phyloP scores from a whole-genome alignment of 2,113 vertebrate species.

The Haemorhous mexicanus region DNA sequence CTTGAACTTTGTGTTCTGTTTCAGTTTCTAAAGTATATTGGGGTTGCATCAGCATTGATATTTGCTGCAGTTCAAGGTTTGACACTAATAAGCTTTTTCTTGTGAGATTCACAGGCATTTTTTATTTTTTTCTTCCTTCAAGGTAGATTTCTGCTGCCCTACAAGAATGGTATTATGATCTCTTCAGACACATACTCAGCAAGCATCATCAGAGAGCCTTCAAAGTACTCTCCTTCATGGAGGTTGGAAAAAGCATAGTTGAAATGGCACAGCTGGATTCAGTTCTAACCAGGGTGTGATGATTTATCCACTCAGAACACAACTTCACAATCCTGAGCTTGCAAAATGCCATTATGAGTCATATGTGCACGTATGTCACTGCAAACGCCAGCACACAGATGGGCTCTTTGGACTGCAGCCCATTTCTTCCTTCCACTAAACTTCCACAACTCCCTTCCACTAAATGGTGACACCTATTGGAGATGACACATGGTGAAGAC shows the following conservation, averaged over 20 bases:
- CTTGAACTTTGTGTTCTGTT: slow-evolving; percentile 15
- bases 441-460: neutral
- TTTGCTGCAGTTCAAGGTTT: slow-evolving; percentile 23
- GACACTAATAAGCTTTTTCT: slow-evolving; percentile 19
- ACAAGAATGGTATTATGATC: neutral
- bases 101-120: neutral
- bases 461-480: neutral
- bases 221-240: neutral
- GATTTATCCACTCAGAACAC: neutral
- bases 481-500: neutral
- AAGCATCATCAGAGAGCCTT: neutral
- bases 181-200: neutral
- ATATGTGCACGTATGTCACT: neutral
- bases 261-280: neutral
- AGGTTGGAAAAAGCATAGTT: neutral
- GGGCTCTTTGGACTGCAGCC: neutral
- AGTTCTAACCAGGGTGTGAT: neutral
- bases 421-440: neutral
- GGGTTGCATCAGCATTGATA: slow-evolving; percentile 10
- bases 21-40: slow-evolving; percentile 41
- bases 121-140: neutral
- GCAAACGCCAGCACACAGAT: neutral
- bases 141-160: neutral
- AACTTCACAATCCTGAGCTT: neutral
- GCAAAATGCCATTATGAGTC: neutral